phyloP scores from a whole-genome alignment of 1,140 invertebrate genomes.

The Pogonus chalceus region DNA sequence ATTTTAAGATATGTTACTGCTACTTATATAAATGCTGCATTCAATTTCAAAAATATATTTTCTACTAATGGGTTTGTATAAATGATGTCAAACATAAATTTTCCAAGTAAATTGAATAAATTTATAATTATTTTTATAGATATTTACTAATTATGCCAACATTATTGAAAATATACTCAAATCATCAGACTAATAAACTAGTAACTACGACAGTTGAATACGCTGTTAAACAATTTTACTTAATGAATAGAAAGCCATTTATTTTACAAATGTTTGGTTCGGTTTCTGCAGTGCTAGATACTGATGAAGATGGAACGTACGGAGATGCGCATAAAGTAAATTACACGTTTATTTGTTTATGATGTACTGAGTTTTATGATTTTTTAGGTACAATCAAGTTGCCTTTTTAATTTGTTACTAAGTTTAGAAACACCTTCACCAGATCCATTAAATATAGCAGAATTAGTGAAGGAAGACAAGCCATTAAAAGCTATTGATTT shows the following conservation, averaged over 20 bases:
- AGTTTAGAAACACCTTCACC: conserved; percentile 86
- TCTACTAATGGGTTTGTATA: conserved; percentile 80
- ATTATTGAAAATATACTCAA: conserved; percentile 90
- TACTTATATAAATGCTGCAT: conserved; percentile 93
- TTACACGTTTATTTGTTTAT: conserved; percentile 12
- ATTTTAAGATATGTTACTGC: conserved; percentile 93
- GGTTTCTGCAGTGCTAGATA: conserved; percentile 90
- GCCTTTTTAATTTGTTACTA: conserved; percentile 82
- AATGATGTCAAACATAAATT: neutral
- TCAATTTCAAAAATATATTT: conserved; percentile 98
- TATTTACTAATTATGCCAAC: conserved; percentile 97
- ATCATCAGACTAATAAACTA: conserved; percentile 93
- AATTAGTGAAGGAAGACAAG: conserved; percentile 91
- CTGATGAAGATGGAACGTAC: conserved; percentile 74
- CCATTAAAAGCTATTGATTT: conserved; percentile 94
- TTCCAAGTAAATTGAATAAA: neutral
- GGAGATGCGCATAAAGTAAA: conserved; percentile 83
- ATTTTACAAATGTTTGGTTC: conserved; percentile 98
- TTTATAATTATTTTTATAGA: conserved; percentile 40
- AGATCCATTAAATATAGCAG: conserved; percentile 90
- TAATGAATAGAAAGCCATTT: conserved; percentile 97
- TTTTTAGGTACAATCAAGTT: conserved; percentile 74
- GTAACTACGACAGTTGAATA: conserved; percentile 95
- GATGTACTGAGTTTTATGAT: conserved; percentile 12
- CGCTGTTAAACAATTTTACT: conserved; percentile 95